These are phyloP conservation scores for Lobophora halterata DNA, from an alignment of 2,888 invertebrate species.

Conservation along the genomic window DNA sequence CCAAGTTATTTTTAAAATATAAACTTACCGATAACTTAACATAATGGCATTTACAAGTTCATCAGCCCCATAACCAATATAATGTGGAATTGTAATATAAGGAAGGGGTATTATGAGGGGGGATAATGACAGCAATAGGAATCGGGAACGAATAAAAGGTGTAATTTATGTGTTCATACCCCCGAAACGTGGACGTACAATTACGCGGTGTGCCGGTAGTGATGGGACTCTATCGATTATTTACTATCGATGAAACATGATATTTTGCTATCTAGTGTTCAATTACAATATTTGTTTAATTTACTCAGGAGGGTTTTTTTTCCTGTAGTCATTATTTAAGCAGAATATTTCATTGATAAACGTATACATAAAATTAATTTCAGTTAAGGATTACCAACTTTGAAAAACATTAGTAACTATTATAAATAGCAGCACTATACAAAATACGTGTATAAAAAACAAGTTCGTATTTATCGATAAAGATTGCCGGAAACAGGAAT, in stretches of 20 bases:
- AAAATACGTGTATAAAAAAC: slow-evolving; percentile 11
- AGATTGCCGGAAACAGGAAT: slow-evolving; percentile 30
- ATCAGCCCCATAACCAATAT: slow-evolving; percentile 20
- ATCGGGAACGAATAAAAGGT: slow-evolving; percentile 73
- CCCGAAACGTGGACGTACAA: slow-evolving; percentile 67
- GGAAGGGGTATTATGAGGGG: slow-evolving; percentile 29
- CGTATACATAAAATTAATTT: no score
- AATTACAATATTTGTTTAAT: no score
- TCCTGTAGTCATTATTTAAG: no score
- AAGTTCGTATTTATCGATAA: slow-evolving; percentile 16
- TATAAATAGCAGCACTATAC: no score
- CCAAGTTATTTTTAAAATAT: no score
- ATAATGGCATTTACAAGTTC: slow-evolving; percentile 10
- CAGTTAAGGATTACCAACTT: no score
- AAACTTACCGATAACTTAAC: slow-evolving; percentile 10
- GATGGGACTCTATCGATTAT: slow-evolving; percentile 39
- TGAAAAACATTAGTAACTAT: no score
- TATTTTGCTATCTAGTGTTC: no score
- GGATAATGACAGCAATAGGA: slow-evolving; percentile 69
- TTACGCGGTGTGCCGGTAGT: slow-evolving; percentile 52
- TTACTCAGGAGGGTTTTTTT: no score
- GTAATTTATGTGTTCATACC: slow-evolving; percentile 71
- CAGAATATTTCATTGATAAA: slow-evolving; percentile 6
- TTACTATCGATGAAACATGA: no score
- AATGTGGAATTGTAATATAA: slow-evolving; percentile 19